These are phyloP conservation scores for Ornithoptera priamus DNA, from an alignment of 2,888 invertebrate genomes.

Conservation along the genomic window DNA sequence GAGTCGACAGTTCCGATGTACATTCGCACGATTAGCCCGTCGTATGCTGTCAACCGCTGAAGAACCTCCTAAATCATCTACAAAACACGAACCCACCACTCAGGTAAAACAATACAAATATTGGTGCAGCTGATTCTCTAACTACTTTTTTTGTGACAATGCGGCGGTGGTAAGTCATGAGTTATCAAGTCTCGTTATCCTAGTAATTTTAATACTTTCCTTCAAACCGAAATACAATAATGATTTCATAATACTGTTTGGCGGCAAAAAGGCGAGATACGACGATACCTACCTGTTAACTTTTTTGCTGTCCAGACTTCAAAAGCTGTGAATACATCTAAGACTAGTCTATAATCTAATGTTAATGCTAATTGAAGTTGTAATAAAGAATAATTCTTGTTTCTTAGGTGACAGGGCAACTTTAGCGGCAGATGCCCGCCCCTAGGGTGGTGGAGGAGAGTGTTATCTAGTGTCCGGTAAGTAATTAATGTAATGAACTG, in stretches of 20 bases:
- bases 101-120: conserved; percentile 51
- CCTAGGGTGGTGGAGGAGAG: conserved; percentile 76
- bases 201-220: too few relatives aligned
- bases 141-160: neutral
- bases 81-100: conserved; percentile 71
- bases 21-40: conserved; percentile 87
- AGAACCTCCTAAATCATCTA: conserved; percentile 63
- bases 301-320: too few relatives aligned
- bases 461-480: conserved; percentile 64
- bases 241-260: too few relatives aligned
- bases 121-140: neutral
- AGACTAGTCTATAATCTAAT: too few relatives aligned
- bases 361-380: too few relatives aligned
- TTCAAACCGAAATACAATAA: too few relatives aligned
- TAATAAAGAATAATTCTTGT: conserved; percentile 18
- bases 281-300: too few relatives aligned
- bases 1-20: conserved; percentile 93
- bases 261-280: too few relatives aligned
- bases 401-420: conserved; percentile 71
- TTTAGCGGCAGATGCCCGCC: conserved; percentile 77
- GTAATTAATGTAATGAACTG: conserved; percentile 26
- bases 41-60: conserved; percentile 61
- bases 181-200: too few relatives aligned
- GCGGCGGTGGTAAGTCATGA: too few relatives aligned
- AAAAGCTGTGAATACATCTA: too few relatives aligned